Evolutionary conservation across 2,113 vertebrate species (phyloP).

Genomic region (Oreotragus oreotragus): DNA sequence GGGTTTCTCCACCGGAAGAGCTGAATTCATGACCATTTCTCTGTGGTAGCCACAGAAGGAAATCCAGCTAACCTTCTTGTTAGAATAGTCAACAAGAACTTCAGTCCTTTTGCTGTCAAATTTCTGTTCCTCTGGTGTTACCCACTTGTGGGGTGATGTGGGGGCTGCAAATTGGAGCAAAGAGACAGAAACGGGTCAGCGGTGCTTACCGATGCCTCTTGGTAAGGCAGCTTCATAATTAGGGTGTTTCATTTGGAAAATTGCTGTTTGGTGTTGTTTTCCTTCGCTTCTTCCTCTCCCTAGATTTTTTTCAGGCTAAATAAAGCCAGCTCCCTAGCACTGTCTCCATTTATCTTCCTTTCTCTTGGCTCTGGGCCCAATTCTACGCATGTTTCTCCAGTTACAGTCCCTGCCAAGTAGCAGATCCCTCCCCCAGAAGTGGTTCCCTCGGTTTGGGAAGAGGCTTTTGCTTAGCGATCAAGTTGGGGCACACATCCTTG

Average conservation of each 20-base stretch:
- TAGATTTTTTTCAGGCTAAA: slow-evolving; percentile 44
- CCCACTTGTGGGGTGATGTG: neutral
- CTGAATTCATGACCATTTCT: neutral
- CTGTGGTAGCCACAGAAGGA: neutral
- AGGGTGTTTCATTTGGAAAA: slow-evolving; percentile 56
- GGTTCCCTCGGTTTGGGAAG: neutral
- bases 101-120: neutral
- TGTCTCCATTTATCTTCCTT: slow-evolving; percentile 35
- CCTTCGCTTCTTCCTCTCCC: slow-evolving; percentile 32
- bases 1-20: neutral
- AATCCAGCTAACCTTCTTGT: neutral
- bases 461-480: neutral
- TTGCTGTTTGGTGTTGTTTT: slow-evolving; percentile 45
- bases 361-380: slow-evolving; percentile 10
- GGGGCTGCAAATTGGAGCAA: neutral
- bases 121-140: neutral
- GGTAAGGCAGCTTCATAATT: slow-evolving; percentile 34
- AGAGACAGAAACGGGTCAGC: neutral
- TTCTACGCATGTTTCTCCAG: neutral
- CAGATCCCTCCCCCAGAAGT: neutral
- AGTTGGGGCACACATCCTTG: no score
- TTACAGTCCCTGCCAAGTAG: neutral
- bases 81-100: neutral
- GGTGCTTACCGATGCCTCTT: neutral
- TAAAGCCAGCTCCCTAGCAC: slow-evolving; percentile 45